Evolutionary conservation across 2,888 invertebrate species (phyloP), one percentile per base, ranked within the genome.

Genomic region (Sericinus montela): DNA sequence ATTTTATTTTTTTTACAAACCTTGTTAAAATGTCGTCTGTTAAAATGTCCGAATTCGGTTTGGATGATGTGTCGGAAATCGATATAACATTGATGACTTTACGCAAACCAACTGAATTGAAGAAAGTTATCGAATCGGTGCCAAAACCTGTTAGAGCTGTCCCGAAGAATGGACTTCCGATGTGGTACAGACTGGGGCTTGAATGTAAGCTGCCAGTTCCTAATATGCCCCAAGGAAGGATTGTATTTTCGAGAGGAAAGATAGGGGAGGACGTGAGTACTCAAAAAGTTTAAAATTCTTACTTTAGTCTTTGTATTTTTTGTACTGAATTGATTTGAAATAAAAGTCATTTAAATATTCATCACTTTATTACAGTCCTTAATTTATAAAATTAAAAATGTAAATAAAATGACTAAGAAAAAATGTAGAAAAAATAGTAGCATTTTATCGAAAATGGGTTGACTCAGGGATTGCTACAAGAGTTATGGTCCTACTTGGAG

Each of bases 161-260:
- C 1, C 90, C 90, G 1, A 81, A 81, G 55, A 82, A 80, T 75
- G 88, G 87, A 0, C 67, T 91, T 15, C 91, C 91, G 1, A 48
- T 83, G 48, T 91, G 91, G 91, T 80, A 81, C 49, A 72, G 69
- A 34, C 72, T 91, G 2, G 88, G 90, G 0, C 59, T 91, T 62
- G 91, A 91, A 57, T 69, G 78, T 50, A 91, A 91, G 62, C 67
- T 91, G 45, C 90, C 91, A 0, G 80, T 90, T 48, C 84, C 90
- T 11, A 85, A 87, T 62, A 86, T 86, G 71, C 91, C 91, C 0
- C 69, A 66, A 15, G 90, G 88, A 1, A 84, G 77, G 49, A 78
- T 90, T 47, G 62, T 85, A 43, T 86, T 91, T 61, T 81, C 87
- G 35, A 88, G 91, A 53, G 91, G 90, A 23, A 86, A 71, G 62